Percentiles rank a stretch among this genome's conserved stretches.
These are phyloP conservation scores for Otus sunia DNA, from an alignment of 2,113 vertebrate genomes.

Conservation along the genomic window DNA sequence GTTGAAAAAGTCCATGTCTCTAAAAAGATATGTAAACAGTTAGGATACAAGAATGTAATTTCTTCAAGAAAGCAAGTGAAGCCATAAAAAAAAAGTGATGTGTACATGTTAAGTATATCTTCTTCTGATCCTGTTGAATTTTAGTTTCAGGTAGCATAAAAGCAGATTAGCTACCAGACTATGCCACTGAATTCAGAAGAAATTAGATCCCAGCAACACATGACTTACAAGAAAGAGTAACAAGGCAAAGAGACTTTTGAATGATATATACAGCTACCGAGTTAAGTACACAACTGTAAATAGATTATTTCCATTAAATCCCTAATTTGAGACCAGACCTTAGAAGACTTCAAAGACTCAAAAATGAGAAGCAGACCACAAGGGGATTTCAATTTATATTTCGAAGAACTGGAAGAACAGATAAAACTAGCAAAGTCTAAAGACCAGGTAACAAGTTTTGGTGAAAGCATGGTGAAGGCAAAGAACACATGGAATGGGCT, in stretches of 20 bases:
- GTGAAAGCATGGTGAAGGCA: neutral
- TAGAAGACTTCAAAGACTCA: neutral
- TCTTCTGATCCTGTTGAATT: neutral
- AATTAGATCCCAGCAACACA: neutral
- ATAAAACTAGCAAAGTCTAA: neutral
- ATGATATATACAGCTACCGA: neutral
- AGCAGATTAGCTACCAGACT: neutral
- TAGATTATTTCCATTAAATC: neutral
- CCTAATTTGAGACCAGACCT: neutral
- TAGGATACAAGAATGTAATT: neutral
- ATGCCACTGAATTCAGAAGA: neutral
- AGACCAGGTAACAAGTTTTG: neutral
- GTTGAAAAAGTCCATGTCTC: neutral
- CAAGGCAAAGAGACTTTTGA: neutral
- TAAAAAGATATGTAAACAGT: neutral
- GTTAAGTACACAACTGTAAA: neutral
- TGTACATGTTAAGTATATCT: neutral
- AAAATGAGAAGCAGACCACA: neutral
- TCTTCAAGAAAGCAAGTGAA: neutral
- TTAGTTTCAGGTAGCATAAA: neutral
- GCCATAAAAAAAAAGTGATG: neutral
- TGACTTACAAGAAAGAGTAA: neutral
- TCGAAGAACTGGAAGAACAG: neutral
- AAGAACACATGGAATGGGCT: neutral
- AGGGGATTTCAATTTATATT: neutral